phyloP scores from a whole-genome alignment of 2,113 vertebrate genomes.

The zebrafish (Danio rerio) region GRCz12tu NC_133177.1:35946001-35946500 shows the following conservation, averaged over 20 bases:
- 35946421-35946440: constrained; percentile 47
- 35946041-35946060: too few relatives aligned
- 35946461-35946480: constrained; percentile 71
- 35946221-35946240: neutral
- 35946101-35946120: too few relatives aligned
- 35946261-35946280: constrained; percentile 10
- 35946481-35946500: constrained; percentile 22
- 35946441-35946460: constrained; percentile 62
- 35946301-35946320: constrained; percentile 56
- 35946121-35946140: too few relatives aligned
- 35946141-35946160: too few relatives aligned
- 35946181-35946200: neutral
- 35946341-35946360: constrained; percentile 64
- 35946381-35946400: constrained; percentile 66
- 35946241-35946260: neutral
- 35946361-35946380: constrained; percentile 70
- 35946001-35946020: too few relatives aligned
- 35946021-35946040: too few relatives aligned
- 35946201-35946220: neutral
- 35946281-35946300: constrained; percentile 10
- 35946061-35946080: too few relatives aligned
- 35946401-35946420: constrained; percentile 76
- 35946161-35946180: neutral
- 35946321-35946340: constrained; percentile 69
- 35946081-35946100: too few relatives aligned